phyloP scores from a whole-genome alignment of 2,888 invertebrate genomes.

The Netelia inedita region DNA sequence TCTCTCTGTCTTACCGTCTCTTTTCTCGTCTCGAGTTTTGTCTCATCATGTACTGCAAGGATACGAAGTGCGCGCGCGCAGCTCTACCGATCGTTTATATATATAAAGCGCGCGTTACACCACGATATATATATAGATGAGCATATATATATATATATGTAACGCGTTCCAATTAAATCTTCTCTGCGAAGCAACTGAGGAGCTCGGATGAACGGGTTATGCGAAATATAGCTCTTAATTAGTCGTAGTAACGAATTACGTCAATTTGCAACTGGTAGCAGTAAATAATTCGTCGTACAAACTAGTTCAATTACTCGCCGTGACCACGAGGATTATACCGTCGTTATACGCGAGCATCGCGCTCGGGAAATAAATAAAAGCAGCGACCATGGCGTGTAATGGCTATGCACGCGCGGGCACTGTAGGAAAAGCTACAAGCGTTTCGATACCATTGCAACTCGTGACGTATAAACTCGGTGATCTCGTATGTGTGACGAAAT shows the following conservation, averaged over 20 bases:
- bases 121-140: slow-evolving; percentile 2
- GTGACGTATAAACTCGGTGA: not conserved
- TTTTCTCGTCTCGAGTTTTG: slow-evolving; percentile 51
- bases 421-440: not conserved
- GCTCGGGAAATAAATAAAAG: slow-evolving; percentile 61
- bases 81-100: slow-evolving; percentile 34
- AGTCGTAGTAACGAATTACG: slow-evolving; percentile 70
- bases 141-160: slow-evolving; percentile 15
- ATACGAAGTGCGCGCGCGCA: slow-evolving; percentile 24
- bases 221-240: slow-evolving; percentile 71
- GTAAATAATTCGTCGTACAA: slow-evolving; percentile 73
- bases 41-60: slow-evolving; percentile 56
- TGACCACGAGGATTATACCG: slow-evolving; percentile 68
- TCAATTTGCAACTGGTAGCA: slow-evolving; percentile 71
- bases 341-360: slow-evolving; percentile 54
- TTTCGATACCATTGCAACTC: not conserved
- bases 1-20: slow-evolving; percentile 35
- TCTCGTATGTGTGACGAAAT: slow-evolving; percentile 11
- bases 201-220: slow-evolving; percentile 60
- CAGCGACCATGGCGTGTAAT: slow-evolving; percentile 22
- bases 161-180: slow-evolving; percentile 63
- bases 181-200: slow-evolving; percentile 33
- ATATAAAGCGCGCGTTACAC: slow-evolving; percentile 36
- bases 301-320: slow-evolving; percentile 72
- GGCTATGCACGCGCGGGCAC: not conserved